Conservation (phyloP, 2,797 vertebrate genomes). For the Taenioides sp. region DNA sequence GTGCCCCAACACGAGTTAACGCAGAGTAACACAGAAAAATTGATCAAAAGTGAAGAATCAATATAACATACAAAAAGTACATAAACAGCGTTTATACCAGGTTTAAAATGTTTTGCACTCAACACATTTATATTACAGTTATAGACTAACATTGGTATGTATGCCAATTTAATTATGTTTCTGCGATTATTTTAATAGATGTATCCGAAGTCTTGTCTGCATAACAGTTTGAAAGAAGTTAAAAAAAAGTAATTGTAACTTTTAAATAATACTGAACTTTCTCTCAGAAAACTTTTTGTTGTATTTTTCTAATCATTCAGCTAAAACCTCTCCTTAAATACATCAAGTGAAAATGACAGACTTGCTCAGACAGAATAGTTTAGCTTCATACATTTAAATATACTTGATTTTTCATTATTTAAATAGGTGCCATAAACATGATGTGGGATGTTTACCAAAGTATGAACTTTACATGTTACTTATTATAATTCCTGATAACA, state of each 20-base stretch:
- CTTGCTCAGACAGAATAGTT: background rate
- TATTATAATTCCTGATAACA: background rate
- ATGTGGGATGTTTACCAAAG: background rate
- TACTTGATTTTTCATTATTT: background rate
- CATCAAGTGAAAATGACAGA: background rate
- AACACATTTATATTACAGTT: background rate
- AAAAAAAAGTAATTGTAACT: background rate
- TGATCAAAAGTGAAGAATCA: background rate
- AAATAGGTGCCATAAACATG: background rate
- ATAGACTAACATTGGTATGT: background rate
- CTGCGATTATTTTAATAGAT: background rate
- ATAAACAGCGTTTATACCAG: background rate
- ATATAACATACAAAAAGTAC: background rate
- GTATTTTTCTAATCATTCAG: background rate
- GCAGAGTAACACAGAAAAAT: slow-evolving; percentile 11
- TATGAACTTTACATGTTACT: background rate
- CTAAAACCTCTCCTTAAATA: slow-evolving; percentile 1
- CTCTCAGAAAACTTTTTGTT: slow-evolving; percentile 16
- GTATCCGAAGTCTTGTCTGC: background rate
- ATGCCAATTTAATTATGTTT: background rate
- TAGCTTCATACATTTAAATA: background rate
- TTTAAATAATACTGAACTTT: background rate
- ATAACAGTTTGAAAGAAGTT: background rate
- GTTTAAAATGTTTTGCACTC: background rate
- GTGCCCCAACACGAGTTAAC: slow-evolving; percentile 49